Base-by-base conservation (phyloP, 2,888 invertebrate species). In the Cerastis leucographa region DNA sequence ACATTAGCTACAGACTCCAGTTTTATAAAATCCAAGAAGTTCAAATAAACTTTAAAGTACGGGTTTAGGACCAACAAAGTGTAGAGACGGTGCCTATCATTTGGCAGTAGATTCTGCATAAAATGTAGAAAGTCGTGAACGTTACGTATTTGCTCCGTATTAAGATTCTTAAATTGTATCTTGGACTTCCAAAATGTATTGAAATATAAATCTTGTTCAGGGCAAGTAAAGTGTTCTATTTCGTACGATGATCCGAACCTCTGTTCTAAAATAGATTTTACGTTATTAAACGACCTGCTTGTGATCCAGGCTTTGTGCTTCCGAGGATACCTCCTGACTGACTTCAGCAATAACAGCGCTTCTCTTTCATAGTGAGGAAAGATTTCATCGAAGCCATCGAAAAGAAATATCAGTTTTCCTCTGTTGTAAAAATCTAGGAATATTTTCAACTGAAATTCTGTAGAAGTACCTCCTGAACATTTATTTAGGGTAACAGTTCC, bases 291-390 rank as follows among this genome's bases (percentile, higher is more conserved):
- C 0, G 84, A 75, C 12, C 88, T 75, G 40, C 83, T 85, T 7
- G 88, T 85, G 11, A 89, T 78, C 87, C 86, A 85, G 14, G 76
- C 62, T 67, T 78, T 87, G 25, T 79, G 76, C 25, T 59, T 65
- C 1, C 17, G 25, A n/a, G n/a, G 35, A 40, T 29, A 61, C 19
- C n/a, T 66, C 44, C n/a, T 76, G 7, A 85, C 35, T 1, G n/a
- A 29, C n/a, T n/a, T 74, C 1, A 85, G 25, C 19, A 87, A 69
- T 11, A 14, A 14, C 2, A 40, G 2, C 2, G 54, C 62, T 76
- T 40, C 46, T 17, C 19, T 29, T 54, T 54, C 8, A 54, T 54
- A 46, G 2, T 68, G 46, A n/a, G 40, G 54, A 29, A 68, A 54
- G 2, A 76, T 76, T 67, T 77, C 54, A 46, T 76, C 76, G 19